Evolutionary conservation across 1,140 invertebrate species (phyloP).

Genomic region (Gyrodactylus bullatarudis): DNA sequence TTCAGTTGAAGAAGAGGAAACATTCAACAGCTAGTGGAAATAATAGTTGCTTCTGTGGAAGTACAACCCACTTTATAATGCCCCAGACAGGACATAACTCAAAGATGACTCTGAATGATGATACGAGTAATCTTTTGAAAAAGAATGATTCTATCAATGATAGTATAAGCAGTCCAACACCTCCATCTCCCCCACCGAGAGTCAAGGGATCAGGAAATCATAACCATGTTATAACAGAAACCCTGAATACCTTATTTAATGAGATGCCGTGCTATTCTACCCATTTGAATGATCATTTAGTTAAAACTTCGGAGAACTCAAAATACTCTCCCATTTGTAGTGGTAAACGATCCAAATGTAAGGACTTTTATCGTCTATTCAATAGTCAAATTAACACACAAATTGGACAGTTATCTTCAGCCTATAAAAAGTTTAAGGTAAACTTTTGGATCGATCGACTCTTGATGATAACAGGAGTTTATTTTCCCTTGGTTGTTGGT

Average conservation of each 20-base stretch:
- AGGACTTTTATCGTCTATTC: not conserved
- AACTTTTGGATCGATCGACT: not conserved
- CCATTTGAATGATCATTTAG: not conserved
- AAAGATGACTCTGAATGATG: too few species aligned
- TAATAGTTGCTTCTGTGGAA: not conserved
- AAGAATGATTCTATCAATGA: not conserved
- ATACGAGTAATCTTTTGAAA: not conserved
- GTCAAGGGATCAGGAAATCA: not conserved
- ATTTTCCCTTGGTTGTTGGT: not conserved
- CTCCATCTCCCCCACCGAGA: not conserved
- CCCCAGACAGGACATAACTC: not conserved
- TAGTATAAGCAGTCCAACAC: not conserved
- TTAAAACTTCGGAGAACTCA: not conserved
- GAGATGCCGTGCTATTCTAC: not conserved
- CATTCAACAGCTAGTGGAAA: not conserved
- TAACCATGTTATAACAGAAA: too few species aligned
- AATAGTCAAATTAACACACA: not conserved
- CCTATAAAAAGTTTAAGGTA: not conserved
- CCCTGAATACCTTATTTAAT: not conserved
- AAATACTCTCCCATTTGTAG: too few species aligned
- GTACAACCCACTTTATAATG: not conserved
- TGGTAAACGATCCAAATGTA: too few species aligned
- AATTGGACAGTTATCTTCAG: not conserved
- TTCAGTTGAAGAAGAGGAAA: not conserved
- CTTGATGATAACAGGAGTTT: not conserved